phyloP scores from a whole-genome alignment of 2,113 vertebrate species.

The Grammomys dolichurus region DNA sequence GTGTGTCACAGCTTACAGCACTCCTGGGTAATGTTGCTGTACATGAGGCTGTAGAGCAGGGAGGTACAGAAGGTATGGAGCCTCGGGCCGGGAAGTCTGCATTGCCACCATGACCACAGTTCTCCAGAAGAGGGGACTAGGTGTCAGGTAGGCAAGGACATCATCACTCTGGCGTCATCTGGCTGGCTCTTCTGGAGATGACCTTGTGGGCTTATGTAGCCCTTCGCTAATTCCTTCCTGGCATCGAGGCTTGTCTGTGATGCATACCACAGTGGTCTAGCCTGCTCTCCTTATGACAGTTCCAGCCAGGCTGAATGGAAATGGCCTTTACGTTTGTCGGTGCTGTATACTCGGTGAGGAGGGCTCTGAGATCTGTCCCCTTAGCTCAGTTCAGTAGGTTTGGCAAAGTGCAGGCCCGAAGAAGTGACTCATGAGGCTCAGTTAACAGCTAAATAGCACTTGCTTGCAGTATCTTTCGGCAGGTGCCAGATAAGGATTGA shows the following conservation, averaged over 20 bases:
- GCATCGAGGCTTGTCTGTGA: neutral
- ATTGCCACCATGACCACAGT: neutral
- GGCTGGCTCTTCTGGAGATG: neutral
- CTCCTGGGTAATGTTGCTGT: neutral
- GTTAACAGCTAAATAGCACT: constrained; percentile 38
- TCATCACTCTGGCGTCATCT: neutral
- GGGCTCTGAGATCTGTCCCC: neutral
- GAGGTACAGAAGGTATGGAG: neutral
- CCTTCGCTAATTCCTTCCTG: neutral
- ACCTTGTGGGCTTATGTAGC: neutral
- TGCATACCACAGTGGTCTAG: neutral
- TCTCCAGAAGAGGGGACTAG: neutral
- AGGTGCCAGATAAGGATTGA: neutral
- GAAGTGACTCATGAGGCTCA: neutral
- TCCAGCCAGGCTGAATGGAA: neutral
- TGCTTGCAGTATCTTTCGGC: neutral
- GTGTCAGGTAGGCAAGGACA: neutral
- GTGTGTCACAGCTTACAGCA: neutral
- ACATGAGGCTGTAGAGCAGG: neutral
- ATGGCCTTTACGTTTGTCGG: constrained; percentile 1
- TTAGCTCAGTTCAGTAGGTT: neutral
- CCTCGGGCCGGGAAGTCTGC: neutral
- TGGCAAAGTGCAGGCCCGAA: constrained; percentile 9
- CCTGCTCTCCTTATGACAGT: neutral
- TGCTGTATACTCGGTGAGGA: neutral